phyloP scores from a whole-genome alignment of 2,888 invertebrate species.

The Cyclophora albipunctata region DNA sequence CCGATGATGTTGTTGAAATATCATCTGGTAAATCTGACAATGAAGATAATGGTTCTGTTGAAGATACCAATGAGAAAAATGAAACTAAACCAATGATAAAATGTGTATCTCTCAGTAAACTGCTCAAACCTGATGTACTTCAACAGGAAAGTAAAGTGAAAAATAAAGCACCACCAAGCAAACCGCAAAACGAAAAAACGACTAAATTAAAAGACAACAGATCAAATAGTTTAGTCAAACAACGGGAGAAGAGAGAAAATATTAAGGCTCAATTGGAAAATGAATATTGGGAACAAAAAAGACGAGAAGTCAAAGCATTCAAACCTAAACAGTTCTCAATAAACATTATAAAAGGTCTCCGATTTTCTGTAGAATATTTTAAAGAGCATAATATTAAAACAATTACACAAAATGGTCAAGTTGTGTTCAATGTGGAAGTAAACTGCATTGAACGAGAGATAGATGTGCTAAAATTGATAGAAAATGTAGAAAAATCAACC shows the following conservation, averaged over 20 bases:
- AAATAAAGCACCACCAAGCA: not conserved
- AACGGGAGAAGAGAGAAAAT: conserved; percentile 7
- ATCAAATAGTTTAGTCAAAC: conserved; percentile 5
- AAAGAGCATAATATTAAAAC: conserved; percentile 33
- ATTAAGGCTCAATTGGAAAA: conserved; percentile 11
- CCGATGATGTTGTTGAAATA: conserved; percentile 3
- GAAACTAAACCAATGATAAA: conserved; percentile 44
- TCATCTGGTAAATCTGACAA: not conserved
- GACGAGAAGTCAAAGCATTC: conserved; percentile 44
- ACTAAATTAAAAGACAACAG: not conserved
- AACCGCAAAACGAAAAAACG: too few relatives aligned
- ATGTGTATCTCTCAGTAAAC: conserved; percentile 56
- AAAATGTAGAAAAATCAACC: conserved; percentile 26
- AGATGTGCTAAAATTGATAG: not conserved
- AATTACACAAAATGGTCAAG: conserved; percentile 32
- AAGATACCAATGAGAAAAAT: not conserved
- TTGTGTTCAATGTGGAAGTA: conserved; percentile 30
- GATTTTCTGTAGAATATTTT: conserved; percentile 36
- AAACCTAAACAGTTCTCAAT: conserved; percentile 44
- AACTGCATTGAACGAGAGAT: too few relatives aligned
- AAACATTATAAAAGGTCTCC: conserved; percentile 37
- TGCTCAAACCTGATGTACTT: conserved; percentile 47
- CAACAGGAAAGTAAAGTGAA: conserved; percentile 6
- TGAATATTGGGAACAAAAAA: conserved; percentile 31
- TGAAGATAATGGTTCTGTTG: not conserved